These are phyloP conservation scores for Nomada fucata DNA, from an alignment of 2,888 invertebrate species.

Conservation along the genomic window DNA sequence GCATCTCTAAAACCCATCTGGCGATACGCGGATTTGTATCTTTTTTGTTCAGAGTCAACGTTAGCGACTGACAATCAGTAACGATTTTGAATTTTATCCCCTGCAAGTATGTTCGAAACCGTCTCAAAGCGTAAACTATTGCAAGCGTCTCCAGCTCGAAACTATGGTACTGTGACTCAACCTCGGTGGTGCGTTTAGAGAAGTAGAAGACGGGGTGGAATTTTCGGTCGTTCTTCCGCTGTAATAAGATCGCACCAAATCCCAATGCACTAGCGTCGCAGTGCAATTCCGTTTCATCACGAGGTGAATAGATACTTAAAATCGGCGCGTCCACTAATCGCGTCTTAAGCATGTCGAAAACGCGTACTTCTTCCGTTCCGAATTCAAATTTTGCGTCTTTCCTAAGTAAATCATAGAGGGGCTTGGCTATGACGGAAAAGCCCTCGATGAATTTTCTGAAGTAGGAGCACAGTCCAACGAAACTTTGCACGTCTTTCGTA, in stretches of 20 bases:
- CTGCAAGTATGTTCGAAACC: conserved; percentile 71
- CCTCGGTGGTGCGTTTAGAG: neutral
- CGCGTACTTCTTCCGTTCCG: neutral
- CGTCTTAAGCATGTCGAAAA: neutral
- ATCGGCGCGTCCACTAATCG: neutral
- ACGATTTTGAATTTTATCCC: conserved; percentile 26
- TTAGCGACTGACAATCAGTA: conserved; percentile 19
- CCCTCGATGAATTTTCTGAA: neutral
- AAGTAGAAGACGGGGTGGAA: conserved; percentile 75
- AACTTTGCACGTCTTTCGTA: neutral
- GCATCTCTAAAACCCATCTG: conserved; percentile 20
- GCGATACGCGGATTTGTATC: conserved; percentile 29
- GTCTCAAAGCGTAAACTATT: conserved; percentile 63
- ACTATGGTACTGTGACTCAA: conserved; percentile 71
- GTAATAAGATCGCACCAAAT: conserved; percentile 74
- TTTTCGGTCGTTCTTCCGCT: conserved; percentile 69
- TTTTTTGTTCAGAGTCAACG: conserved; percentile 17
- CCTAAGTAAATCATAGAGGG: neutral
- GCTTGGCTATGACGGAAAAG: neutral
- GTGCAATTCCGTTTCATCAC: conserved; percentile 76
- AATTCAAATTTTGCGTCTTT: neutral
- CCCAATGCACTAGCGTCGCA: conserved; percentile 74
- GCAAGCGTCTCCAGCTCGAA: conserved; percentile 76
- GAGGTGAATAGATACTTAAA: conserved; percentile 59
- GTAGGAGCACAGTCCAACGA: neutral